Conservation (phyloP, 2,888 invertebrate genomes). For the Polymixis lichenea region DNA sequence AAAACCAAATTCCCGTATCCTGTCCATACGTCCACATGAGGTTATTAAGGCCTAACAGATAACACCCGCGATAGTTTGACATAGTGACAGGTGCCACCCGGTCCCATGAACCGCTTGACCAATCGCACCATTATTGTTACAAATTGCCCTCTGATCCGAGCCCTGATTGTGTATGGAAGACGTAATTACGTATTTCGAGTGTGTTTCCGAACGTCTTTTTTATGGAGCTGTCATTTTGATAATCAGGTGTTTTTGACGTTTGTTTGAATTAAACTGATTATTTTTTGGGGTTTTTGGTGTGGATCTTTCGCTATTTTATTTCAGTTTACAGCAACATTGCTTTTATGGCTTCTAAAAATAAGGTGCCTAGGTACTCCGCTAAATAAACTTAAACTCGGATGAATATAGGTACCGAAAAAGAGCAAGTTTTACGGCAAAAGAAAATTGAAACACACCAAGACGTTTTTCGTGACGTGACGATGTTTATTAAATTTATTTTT, state of each 20-base stretch:
- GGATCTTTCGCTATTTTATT: background rate
- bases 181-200: slow-evolving; percentile 72
- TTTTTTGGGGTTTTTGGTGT: background rate
- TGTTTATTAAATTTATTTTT: too few relatives aligned
- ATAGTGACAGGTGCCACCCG: slow-evolving; percentile 81
- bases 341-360: background rate
- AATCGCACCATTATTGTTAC: slow-evolving; percentile 82
- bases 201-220: slow-evolving; percentile 63
- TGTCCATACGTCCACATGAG: slow-evolving; percentile 68
- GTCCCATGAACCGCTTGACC: slow-evolving; percentile 83
- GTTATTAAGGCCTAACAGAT: slow-evolving; percentile 79
- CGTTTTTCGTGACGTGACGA: too few relatives aligned
- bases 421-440: background rate
- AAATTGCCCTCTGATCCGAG: slow-evolving; percentile 81
- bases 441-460: too few relatives aligned
- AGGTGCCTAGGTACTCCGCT: too few relatives aligned
- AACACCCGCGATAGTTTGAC: slow-evolving; percentile 78
- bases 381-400: background rate
- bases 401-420: too few relatives aligned
- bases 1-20: slow-evolving; percentile 64
- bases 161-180: slow-evolving; percentile 77
- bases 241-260: slow-evolving; percentile 48
- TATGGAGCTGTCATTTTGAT: slow-evolving; percentile 53
- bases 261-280: slow-evolving; percentile 18
- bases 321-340: background rate